Percentiles rank a stretch among this genome's conserved stretches.
Evolutionary conservation across 1,140 invertebrate species (phyloP).

Genomic region (Nasonia vitripennis): DNA sequence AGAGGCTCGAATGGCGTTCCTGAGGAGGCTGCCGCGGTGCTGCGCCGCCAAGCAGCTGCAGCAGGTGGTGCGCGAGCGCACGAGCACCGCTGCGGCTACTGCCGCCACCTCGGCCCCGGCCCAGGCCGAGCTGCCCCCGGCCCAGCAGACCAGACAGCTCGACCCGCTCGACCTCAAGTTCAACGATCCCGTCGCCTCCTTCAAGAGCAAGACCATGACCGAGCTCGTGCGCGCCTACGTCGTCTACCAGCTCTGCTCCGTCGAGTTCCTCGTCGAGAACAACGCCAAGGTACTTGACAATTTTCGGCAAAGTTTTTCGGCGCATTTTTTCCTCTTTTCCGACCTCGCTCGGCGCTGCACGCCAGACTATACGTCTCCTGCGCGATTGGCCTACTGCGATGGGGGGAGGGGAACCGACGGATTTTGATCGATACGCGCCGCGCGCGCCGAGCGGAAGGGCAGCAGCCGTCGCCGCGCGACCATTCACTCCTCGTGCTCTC

Average conservation of each 20-base stretch:
- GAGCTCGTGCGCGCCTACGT: constrained; percentile 94
- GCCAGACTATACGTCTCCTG: not conserved
- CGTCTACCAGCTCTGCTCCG: constrained; percentile 95
- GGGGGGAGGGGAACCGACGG: not conserved
- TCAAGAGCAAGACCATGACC: constrained; percentile 96
- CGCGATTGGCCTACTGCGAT: not conserved
- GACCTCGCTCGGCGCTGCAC: constrained; percentile 58
- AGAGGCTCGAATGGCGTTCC: constrained; percentile 65
- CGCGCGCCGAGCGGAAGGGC: not conserved
- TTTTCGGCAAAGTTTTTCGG: no score
- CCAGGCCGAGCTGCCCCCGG: not conserved
- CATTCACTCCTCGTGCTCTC: not conserved
- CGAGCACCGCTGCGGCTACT: not conserved
- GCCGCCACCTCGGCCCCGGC: not conserved
- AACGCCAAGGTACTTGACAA: constrained; percentile 87
- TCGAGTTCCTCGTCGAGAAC: constrained; percentile 93
- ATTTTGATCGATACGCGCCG: constrained; percentile 25
- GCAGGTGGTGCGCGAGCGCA: constrained; percentile 36
- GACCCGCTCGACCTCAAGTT: constrained; percentile 93
- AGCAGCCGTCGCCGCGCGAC: not conserved
- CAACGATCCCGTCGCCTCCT: constrained; percentile 86
- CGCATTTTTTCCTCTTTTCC: no score
- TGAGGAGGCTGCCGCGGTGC: constrained; percentile 65
- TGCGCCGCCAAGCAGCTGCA: constrained; percentile 62
- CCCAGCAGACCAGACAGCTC: constrained; percentile 67